Evolutionary conservation across 2,888 invertebrate genomes (phyloP).

Genomic region (Amaurobius ferox): DNA sequence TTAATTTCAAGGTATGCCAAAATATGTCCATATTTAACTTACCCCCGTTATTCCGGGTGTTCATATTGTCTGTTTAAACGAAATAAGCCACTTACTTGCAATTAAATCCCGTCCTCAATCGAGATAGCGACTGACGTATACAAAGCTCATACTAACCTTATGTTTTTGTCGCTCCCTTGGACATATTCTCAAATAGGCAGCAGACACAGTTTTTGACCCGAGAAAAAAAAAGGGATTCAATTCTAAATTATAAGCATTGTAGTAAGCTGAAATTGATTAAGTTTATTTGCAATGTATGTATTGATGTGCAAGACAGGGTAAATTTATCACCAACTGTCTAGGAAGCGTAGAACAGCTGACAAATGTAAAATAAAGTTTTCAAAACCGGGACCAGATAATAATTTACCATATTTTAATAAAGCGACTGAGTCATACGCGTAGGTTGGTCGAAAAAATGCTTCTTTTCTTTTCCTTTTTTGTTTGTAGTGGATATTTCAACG

Average conservation of each 20-base stretch:
- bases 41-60: constrained; percentile 20
- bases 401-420: too few species aligned
- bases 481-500: too few species aligned
- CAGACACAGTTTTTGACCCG: not conserved
- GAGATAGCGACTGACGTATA: constrained; percentile 17
- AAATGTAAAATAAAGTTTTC: too few species aligned
- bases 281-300: too few species aligned
- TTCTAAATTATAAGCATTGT: too few species aligned
- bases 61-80: constrained; percentile 16
- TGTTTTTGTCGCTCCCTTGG: constrained; percentile 1
- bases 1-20: too few species aligned
- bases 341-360: not conserved
- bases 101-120: constrained; percentile 28
- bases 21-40: constrained; percentile 19
- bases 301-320: not conserved
- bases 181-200: not conserved
- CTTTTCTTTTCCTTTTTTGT: too few species aligned
- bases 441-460: too few species aligned
- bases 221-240: too few species aligned
- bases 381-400: too few species aligned
- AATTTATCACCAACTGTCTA: not conserved
- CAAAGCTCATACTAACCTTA: constrained; percentile 47
- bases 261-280: too few species aligned
- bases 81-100: constrained; percentile 58
- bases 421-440: too few species aligned